These are phyloP conservation scores for Diachrysia chrysitis DNA, from an alignment of 2,888 invertebrate species.

Conservation along the genomic window DNA sequence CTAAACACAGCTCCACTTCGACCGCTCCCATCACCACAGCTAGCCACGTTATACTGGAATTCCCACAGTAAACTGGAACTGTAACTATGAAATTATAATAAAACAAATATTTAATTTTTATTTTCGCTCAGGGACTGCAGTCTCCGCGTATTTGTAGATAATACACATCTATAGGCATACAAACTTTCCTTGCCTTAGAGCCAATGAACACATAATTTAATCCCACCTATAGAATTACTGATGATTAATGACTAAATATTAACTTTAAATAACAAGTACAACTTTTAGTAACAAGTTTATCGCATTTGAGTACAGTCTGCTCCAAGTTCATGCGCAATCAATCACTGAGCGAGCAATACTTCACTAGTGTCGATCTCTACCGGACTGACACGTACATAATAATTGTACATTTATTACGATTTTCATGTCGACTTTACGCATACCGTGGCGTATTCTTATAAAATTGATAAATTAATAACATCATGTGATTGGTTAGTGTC, in stretches of 20 bases:
- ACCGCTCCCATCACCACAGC: too few relatives aligned
- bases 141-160: too few relatives aligned
- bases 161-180: too few relatives aligned
- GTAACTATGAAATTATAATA: too few relatives aligned
- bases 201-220: too few relatives aligned
- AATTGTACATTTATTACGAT: not conserved
- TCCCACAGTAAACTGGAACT: too few relatives aligned
- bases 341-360: slow-evolving; percentile 2
- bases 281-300: not conserved
- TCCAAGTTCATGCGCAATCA: slow-evolving; percentile 19
- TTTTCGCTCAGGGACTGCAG: too few relatives aligned
- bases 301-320: slow-evolving; percentile 7
- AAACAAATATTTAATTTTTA: too few relatives aligned
- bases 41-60: not conserved
- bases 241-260: slow-evolving; percentile 16
- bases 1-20: not conserved
- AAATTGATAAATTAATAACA: too few relatives aligned
- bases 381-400: not conserved
- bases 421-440: too few relatives aligned
- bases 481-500: not conserved
- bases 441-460: too few relatives aligned
- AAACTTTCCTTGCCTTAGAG: too few relatives aligned
- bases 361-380: not conserved
- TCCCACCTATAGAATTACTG: not conserved
- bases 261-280: slow-evolving; percentile 10